phyloP scores from a whole-genome alignment of 1,140 invertebrate species.

The Aphis gossypii region DNA sequence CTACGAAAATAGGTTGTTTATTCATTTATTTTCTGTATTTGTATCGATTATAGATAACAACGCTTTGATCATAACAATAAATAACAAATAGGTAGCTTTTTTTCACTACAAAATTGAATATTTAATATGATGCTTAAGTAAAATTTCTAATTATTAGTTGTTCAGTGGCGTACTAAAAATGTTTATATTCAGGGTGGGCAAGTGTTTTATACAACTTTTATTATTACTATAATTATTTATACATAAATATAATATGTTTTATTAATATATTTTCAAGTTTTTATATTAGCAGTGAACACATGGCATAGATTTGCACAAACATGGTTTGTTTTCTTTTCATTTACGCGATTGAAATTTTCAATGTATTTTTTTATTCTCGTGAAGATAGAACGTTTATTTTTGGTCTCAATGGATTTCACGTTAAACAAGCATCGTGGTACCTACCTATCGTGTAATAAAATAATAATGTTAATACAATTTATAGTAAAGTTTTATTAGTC shows the following conservation, averaged over 20 bases:
- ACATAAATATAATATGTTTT: too few species aligned
- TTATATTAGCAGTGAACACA: not conserved
- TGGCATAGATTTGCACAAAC: not conserved
- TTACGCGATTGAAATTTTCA: not conserved
- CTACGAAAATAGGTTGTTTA: not conserved
- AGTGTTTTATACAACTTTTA: not conserved
- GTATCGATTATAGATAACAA: not conserved
- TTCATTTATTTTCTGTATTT: not conserved
- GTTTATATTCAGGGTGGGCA: not conserved
- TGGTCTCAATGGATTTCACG: not conserved
- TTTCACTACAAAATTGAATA: not conserved
- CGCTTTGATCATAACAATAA: not conserved
- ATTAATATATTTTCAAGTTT: not conserved
- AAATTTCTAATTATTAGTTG: too few species aligned
- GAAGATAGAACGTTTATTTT: conserved; percentile 11
- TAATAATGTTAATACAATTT: not conserved
- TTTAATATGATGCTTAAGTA: not conserved
- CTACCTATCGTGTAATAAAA: not conserved
- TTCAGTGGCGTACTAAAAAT: too few species aligned
- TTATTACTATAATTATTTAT: not conserved
- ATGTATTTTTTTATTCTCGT: not conserved
- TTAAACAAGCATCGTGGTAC: not conserved
- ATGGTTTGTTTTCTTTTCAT: not conserved
- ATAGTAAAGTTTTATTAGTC: not conserved
- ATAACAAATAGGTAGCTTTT: not conserved